Evolutionary conservation across 1,140 invertebrate genomes (phyloP).

Genomic region (Lepidurus packardi): DNA sequence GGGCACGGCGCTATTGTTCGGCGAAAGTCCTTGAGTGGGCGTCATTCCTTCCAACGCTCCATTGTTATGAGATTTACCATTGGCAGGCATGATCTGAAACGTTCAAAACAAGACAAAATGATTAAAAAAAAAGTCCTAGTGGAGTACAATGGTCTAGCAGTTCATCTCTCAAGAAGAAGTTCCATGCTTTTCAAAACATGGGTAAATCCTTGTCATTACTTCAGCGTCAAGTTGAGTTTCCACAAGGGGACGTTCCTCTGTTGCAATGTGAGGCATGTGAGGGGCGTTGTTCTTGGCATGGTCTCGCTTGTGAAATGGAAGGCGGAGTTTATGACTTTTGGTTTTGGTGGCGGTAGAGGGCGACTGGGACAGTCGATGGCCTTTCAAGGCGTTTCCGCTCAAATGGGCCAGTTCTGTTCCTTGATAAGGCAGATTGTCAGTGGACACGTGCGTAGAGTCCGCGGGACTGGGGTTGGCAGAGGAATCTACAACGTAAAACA

Average conservation of each 20-base stretch:
- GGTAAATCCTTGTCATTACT: not conserved
- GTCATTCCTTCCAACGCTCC: slow-evolving; percentile 12
- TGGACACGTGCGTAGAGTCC: slow-evolving; percentile 43
- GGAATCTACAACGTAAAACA: slow-evolving; percentile 19
- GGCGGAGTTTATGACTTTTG: slow-evolving; percentile 6
- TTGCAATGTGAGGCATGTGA: slow-evolving; percentile 10
- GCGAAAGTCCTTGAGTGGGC: slow-evolving; percentile 49
- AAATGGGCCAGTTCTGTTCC: not conserved
- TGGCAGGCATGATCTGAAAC: not conserved
- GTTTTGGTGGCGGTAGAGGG: not conserved
- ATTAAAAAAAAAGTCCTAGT: no score
- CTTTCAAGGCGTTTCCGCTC: not conserved
- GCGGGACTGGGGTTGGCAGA: slow-evolving; percentile 33
- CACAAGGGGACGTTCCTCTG: not conserved
- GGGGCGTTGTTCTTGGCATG: not conserved
- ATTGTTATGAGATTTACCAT: not conserved
- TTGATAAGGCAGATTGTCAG: slow-evolving; percentile 32
- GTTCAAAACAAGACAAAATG: no score
- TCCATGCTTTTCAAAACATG: not conserved
- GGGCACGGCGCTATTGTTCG: slow-evolving; percentile 66
- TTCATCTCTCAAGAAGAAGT: not conserved
- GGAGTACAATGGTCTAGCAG: no score
- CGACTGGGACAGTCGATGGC: not conserved
- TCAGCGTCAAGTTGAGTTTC: slow-evolving; percentile 18
- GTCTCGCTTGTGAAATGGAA: not conserved